phyloP scores from a whole-genome alignment of 2,797 vertebrate species.

The Crenuchus spilurus region DNA sequence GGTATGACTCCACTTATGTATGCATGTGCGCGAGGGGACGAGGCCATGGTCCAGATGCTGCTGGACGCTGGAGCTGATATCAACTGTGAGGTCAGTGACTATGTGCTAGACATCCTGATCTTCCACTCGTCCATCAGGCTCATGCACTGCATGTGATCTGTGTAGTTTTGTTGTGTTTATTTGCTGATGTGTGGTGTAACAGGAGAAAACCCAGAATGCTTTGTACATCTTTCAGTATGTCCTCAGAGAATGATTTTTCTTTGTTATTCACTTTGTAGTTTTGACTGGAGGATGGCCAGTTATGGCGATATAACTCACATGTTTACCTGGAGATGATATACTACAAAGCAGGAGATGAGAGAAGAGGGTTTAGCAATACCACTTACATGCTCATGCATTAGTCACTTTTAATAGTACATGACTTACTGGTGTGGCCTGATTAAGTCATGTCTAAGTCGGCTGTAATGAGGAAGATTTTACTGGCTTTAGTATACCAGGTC shows the following conservation, averaged over 20 bases:
- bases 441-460: conserved; percentile 10
- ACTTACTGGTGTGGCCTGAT: conserved; percentile 8
- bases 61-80: conserved; percentile 96
- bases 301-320: background rate
- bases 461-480: background rate
- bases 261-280: conserved; percentile 13
- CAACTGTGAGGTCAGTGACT: conserved; percentile 90
- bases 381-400: background rate
- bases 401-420: background rate
- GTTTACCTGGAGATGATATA: background rate
- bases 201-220: conserved; percentile 39
- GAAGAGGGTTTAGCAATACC: background rate
- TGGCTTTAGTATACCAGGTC: background rate
- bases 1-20: conserved; percentile 99
- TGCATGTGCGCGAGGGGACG: conserved; percentile 94
- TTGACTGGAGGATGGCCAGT: background rate
- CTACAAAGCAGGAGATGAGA: conserved; percentile 1
- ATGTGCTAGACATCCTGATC: conserved; percentile 33
- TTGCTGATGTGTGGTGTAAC: conserved; percentile 27
- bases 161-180: conserved; percentile 33
- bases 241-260: too few species aligned
- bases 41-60: conserved; percentile 99
- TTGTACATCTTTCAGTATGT: background rate
- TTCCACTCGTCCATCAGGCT: conserved; percentile 13
- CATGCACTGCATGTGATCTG: conserved; percentile 21